These are phyloP conservation scores for Xestoiulus laeticollis DNA, from an alignment of 2,888 invertebrate genomes.

Conservation along the genomic window DNA sequence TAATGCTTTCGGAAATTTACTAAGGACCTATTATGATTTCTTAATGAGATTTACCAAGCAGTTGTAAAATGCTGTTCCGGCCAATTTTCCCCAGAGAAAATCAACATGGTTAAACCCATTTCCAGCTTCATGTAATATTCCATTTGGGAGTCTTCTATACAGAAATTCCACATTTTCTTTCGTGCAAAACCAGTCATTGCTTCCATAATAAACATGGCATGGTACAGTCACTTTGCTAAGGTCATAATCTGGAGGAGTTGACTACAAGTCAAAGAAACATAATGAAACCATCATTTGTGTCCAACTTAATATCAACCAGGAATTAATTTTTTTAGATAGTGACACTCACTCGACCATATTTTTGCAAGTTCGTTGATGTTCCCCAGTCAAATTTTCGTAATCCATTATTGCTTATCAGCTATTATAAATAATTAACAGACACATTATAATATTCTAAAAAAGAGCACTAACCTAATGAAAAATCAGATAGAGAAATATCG, in stretches of 20 bases:
- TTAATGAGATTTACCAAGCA: not conserved
- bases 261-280: not conserved
- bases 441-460: not conserved
- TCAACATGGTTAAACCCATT: not conserved
- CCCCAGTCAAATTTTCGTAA: not conserved
- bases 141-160: not conserved
- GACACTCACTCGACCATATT: not conserved
- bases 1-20: too few relatives aligned
- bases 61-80: not conserved
- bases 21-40: not conserved
- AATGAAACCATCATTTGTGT: not conserved
- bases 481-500: too few relatives aligned
- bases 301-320: not conserved
- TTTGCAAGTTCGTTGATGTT: not conserved
- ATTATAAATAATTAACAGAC: not conserved
- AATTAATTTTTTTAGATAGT: not conserved
- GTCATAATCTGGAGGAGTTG: not conserved
- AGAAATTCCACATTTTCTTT: not conserved
- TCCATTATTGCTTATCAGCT: not conserved
- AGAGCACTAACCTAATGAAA: not conserved
- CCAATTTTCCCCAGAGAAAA: not conserved
- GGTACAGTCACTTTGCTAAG: not conserved
- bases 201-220: not conserved
- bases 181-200: not conserved
- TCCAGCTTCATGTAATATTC: not conserved